phyloP scores from a whole-genome alignment of 2,888 invertebrate species.

The Nomada fabriciana region DNA sequence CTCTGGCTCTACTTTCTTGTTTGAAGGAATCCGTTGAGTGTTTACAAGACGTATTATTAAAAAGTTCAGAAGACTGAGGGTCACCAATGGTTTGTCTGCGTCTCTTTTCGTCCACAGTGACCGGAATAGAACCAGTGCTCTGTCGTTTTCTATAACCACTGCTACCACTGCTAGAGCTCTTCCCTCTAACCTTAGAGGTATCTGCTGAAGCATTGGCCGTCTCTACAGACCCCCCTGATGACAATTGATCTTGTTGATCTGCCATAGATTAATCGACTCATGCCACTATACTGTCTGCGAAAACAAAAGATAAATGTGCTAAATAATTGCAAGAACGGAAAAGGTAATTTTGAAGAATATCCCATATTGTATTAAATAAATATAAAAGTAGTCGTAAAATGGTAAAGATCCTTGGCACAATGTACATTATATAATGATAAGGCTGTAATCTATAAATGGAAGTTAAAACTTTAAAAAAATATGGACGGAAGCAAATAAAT shows the following conservation, averaged over 20 bases:
- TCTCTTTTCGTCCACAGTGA: constrained; percentile 80
- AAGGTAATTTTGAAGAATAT: background rate
- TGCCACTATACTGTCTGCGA: constrained; percentile 84
- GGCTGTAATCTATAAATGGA: background rate
- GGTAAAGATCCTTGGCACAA: background rate
- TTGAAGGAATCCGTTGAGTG: constrained; percentile 77
- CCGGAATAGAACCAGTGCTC: constrained; percentile 77
- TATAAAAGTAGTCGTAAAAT: background rate
- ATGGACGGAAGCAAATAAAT: constrained; percentile 3
- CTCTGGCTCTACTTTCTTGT: constrained; percentile 77
- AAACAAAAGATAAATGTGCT: constrained; percentile 37
- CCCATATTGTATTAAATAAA: background rate
- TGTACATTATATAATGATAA: constrained; percentile 41
- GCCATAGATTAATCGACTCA: constrained; percentile 85
- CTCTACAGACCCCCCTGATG: constrained; percentile 85
- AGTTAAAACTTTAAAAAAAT: constrained; percentile 11
- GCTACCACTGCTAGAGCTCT: constrained; percentile 76
- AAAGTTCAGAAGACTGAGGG: constrained; percentile 74
- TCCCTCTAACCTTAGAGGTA: constrained; percentile 83
- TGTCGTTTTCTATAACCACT: constrained; percentile 82
- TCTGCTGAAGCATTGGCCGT: constrained; percentile 84
- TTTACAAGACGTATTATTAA: constrained; percentile 72
- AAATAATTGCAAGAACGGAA: background rate
- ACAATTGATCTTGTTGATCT: constrained; percentile 85
- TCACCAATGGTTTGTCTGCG: constrained; percentile 79